Conservation (phyloP, 2,888 invertebrate genomes). For the Philopedon plagiatum region DNA sequence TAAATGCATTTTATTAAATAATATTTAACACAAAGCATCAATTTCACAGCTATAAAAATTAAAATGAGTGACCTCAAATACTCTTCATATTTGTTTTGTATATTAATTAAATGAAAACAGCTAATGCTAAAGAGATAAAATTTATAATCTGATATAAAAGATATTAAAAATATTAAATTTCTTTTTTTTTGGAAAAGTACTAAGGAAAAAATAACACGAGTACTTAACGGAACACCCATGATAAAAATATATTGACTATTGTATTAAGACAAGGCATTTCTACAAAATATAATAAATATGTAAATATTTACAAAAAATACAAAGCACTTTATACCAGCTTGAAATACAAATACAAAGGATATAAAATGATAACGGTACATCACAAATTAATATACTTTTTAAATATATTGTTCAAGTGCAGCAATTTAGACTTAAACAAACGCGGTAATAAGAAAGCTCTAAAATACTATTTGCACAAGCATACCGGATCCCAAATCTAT, state of each 20-base stretch:
- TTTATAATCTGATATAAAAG: too few species aligned
- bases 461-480: neutral
- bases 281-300: constrained; percentile 38
- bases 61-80: neutral
- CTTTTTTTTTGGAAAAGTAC: too few species aligned
- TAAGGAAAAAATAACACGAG: neutral
- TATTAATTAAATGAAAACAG: neutral
- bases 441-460: neutral
- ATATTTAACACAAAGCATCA: constrained; percentile 47
- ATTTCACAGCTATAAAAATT: constrained; percentile 41
- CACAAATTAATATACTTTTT: constrained; percentile 21
- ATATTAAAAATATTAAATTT: too few species aligned
- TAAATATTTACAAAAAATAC: constrained; percentile 43
- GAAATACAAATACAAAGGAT: constrained; percentile 21
- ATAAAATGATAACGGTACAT: constrained; percentile 29
- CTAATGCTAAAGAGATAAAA: too few species aligned
- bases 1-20: constrained; percentile 49
- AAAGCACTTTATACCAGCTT: constrained; percentile 28
- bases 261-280: constrained; percentile 33
- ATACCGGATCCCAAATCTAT: neutral
- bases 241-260: constrained; percentile 21
- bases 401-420: constrained; percentile 14
- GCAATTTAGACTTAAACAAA: constrained; percentile 11
- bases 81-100: neutral
- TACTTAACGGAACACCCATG: constrained; percentile 8